Base-by-base conservation (phyloP, 2,113 vertebrate species). In the Vulpes lagopus region DNA sequence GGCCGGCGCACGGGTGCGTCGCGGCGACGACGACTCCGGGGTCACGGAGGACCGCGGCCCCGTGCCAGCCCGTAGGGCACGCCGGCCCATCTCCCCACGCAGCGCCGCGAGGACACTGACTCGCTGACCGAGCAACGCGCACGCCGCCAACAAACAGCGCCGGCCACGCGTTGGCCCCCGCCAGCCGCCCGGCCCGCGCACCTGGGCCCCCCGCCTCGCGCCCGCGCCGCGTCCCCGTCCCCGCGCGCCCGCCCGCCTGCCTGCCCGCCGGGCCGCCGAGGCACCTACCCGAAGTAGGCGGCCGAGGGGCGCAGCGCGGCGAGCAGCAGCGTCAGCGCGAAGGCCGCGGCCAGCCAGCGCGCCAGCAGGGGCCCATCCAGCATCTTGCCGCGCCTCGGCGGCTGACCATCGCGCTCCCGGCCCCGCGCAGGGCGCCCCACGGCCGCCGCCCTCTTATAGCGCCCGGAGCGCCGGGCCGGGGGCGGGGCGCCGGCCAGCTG, bases 231-330 rank as follows among this genome's bases (percentile, higher is more conserved):
- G 51, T 51, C 53, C 64, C 51, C 79, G 88, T 43, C 80, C 30
- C 60, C 60, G 78, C 60, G 64, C 87, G 79, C 96, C 51, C 35
- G 79, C 91, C 92, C 67, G 43, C 73, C 93, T 49, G 73, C 79
- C 43, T 43, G 96, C 86, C 88, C 86, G 83, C 90, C 87, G 78
- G 95, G 85, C 88, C 91, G 53, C 94, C 80, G 62, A 74, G 74
- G 95, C 97, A 98, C 98, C 97, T 98, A 98, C 98, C 98, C 98
- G 98, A 98, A 98, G 97, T 98, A 98, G 97, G 98, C 98, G 96
- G 97, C 97, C 80, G 98, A 98, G 95, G 98, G 98, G 97, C 94
- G 98, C 96, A 98, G 97, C 79, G 98, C 92, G 74, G 94, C 97
- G 84, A 98, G 96, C 69, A 98, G 97, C 97, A 98, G 96, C 94